Conservation (phyloP, 2,113 vertebrate species). For the Pachyramphus minor region DNA sequence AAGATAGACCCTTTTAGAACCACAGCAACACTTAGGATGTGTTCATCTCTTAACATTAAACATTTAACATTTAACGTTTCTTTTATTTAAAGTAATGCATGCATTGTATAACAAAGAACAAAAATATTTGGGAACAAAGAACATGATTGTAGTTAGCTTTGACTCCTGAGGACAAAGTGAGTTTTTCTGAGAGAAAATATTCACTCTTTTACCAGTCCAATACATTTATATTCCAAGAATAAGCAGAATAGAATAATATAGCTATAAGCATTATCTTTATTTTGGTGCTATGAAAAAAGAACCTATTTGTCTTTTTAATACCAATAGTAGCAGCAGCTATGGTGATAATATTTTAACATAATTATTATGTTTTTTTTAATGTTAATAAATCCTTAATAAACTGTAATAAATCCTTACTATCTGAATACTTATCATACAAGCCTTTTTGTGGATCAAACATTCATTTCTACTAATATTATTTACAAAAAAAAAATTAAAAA, state of each 20-base stretch:
- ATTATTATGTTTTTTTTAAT: not conserved
- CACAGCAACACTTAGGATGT: not conserved
- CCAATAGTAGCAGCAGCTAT: not conserved
- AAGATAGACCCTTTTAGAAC: not conserved
- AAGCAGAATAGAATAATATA: not conserved
- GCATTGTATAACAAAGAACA: not conserved
- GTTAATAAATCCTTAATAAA: not conserved
- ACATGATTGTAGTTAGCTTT: not conserved
- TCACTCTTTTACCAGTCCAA: not conserved
- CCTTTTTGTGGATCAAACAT: not conserved
- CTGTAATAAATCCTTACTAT: not conserved
- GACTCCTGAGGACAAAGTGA: not conserved
- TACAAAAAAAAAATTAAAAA: not conserved
- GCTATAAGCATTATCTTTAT: not conserved
- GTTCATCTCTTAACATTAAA: not conserved
- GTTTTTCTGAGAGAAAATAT: not conserved
- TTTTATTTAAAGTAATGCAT: not conserved
- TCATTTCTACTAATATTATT: not conserved
- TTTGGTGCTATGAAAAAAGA: not conserved
- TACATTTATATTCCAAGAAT: not conserved
- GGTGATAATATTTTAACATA: not conserved
- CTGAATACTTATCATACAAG: not conserved
- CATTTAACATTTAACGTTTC: too few relatives aligned
- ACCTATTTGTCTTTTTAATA: slow-evolving; percentile 6
- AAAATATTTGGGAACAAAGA: not conserved